A percentile compares a stretch with the other conserved stretches of the same genome.
Conservation (phyloP, 2,888 invertebrate species). For the Gibbula magus region DNA sequence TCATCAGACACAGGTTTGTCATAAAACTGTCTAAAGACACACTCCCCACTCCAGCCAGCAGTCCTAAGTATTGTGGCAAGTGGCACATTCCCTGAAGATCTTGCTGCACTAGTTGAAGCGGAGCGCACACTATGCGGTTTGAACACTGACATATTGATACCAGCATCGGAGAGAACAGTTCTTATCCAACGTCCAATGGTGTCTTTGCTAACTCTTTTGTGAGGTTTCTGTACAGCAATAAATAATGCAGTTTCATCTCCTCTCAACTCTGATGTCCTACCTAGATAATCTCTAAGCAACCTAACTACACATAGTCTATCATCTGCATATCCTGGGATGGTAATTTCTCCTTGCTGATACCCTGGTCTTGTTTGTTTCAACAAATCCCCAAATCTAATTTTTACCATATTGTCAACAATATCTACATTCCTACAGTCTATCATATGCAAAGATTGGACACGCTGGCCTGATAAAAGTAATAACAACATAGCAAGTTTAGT, state of each 20-base stretch:
- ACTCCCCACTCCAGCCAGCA: no score
- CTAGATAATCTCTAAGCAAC: neutral
- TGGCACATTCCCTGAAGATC: neutral
- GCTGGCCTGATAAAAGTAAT: conserved; percentile 17
- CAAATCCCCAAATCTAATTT: conserved; percentile 27
- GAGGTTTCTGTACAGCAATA: conserved; percentile 43
- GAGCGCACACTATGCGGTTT: conserved; percentile 39
- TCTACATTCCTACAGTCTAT: conserved; percentile 26
- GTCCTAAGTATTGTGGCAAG: neutral
- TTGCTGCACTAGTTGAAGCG: conserved; percentile 31
- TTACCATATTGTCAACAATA: neutral
- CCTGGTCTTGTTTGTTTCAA: conserved; percentile 30
- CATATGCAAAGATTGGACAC: conserved; percentile 25
- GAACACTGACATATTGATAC: conserved; percentile 31
- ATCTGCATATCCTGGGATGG: neutral
- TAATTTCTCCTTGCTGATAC: conserved; percentile 8
- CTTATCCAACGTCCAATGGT: conserved; percentile 46
- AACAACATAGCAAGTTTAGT: neutral
- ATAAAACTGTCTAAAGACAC: no score
- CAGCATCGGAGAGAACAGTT: conserved; percentile 27
- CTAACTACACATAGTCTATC: conserved; percentile 17
- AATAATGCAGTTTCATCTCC: conserved; percentile 22
- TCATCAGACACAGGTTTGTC: no score
- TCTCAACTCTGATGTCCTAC: conserved; percentile 18
- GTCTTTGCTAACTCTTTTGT: conserved; percentile 34